These are phyloP conservation scores for Drosophila pruinosa DNA, from an alignment of 1,140 invertebrate species.

Conservation along the genomic window DNA sequence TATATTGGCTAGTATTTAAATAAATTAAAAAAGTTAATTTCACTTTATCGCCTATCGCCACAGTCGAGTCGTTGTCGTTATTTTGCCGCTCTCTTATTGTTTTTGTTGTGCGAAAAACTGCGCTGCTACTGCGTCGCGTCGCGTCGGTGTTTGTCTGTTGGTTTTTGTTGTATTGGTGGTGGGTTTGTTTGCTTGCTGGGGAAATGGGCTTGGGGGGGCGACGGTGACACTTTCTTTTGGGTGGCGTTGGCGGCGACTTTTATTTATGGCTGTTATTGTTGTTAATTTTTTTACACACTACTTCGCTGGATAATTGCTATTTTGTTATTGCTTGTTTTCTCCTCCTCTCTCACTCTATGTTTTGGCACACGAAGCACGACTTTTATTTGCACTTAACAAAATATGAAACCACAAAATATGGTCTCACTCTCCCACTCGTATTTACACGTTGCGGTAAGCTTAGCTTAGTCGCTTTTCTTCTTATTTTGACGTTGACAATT, in stretches of 20 bases:
- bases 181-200: slow-evolving; percentile 49
- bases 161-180: slow-evolving; percentile 37
- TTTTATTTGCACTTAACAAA: slow-evolving; percentile 46
- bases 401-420: slow-evolving; percentile 39
- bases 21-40: slow-evolving; percentile 71
- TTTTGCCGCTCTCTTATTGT: slow-evolving; percentile 46
- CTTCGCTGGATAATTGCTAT: slow-evolving; percentile 42
- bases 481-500: slow-evolving; percentile 4
- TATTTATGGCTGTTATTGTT: slow-evolving; percentile 44
- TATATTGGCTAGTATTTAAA: slow-evolving; percentile 67
- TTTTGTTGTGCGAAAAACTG: slow-evolving; percentile 45
- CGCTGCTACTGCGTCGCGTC: slow-evolving; percentile 35
- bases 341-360: slow-evolving; percentile 11
- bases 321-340: slow-evolving; percentile 32
- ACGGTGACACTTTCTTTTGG: slow-evolving; percentile 52
- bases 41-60: slow-evolving; percentile 52
- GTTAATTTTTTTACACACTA: slow-evolving; percentile 48
- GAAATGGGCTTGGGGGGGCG: slow-evolving; percentile 11
- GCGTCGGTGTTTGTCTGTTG: slow-evolving; percentile 21
- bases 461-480: slow-evolving; percentile 22
- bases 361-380: slow-evolving; percentile 47
- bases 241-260: slow-evolving; percentile 45
- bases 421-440: slow-evolving; percentile 37
- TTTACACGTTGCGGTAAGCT: slow-evolving; percentile 40
- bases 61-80: slow-evolving; percentile 38